Evolutionary conservation across 2,113 vertebrate genomes (phyloP).

Genomic region (Otus sunia): DNA sequence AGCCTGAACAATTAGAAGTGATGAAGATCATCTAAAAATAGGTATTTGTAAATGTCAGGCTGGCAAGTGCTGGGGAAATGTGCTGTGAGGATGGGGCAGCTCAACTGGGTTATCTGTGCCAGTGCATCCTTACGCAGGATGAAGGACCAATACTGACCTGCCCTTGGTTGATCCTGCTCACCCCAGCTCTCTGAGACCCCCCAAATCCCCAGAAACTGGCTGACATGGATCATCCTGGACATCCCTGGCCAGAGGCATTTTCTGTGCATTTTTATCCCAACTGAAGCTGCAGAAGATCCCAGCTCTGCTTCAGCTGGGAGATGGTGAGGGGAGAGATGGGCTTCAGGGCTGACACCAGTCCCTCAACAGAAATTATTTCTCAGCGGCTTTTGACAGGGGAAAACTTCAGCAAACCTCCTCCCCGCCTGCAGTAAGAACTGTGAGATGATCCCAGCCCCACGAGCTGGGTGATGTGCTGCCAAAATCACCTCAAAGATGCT

Average conservation of each 20-base stretch:
- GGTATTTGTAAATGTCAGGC: constrained; percentile 4
- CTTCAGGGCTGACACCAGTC: neutral
- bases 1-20: neutral
- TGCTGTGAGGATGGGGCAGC: neutral
- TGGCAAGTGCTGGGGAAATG: fast-evolving
- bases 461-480: neutral
- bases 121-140: fast-evolving
- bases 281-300: neutral
- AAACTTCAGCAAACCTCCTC: fast-evolving
- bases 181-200: neutral
- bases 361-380: fast-evolving
- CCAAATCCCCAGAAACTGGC: fast-evolving
- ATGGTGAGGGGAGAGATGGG: neutral
- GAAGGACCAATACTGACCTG: neutral
- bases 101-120: fast-evolving
- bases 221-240: neutral
- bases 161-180: neutral
- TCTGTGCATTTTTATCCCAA: neutral
- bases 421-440: fast-evolving
- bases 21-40: constrained; percentile 12
- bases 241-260: no score
- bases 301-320: neutral
- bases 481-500: neutral
- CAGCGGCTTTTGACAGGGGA: neutral
- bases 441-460: neutral